Evolutionary conservation across 2,888 invertebrate genomes (phyloP).

Genomic region (Fragum sueziense): DNA sequence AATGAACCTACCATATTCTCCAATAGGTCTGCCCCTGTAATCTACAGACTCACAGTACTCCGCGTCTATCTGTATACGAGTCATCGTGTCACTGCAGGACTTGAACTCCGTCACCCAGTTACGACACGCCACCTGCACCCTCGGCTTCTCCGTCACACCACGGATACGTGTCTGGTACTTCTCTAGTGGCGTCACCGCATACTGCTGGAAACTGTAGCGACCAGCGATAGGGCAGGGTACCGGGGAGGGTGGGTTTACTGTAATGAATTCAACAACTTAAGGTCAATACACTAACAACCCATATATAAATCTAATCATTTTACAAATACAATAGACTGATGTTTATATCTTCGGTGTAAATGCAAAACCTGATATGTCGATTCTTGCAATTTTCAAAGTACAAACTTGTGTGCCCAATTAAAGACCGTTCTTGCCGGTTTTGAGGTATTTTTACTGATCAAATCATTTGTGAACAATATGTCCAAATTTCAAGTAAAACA

Average conservation of each 20-base stretch:
- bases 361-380: no score
- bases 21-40: constrained; percentile 94
- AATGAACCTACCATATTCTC: constrained; percentile 89
- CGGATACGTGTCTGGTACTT: constrained; percentile 95
- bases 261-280: no score
- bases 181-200: constrained; percentile 82
- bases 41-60: constrained; percentile 98
- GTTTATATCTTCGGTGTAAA: no score
- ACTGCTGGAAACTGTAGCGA: constrained; percentile 95
- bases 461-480: no score
- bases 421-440: no score
- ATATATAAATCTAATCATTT: no score
- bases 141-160: constrained; percentile 96
- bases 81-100: constrained; percentile 94
- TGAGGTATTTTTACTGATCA: no score
- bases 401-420: no score
- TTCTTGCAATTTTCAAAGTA: no score
- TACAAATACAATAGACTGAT: no score
- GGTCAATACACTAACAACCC: no score
- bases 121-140: constrained; percentile 95
- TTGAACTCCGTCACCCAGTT: constrained; percentile 97
- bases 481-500: no score
- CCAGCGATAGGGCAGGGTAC: constrained; percentile 98
- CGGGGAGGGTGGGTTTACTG: constrained; percentile 88
- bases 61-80: constrained; percentile 96